Evolutionary conservation across 2,888 invertebrate species (phyloP), one percentile per base, ranked within the genome.

Genomic region (Danaus chrysippus): DNA sequence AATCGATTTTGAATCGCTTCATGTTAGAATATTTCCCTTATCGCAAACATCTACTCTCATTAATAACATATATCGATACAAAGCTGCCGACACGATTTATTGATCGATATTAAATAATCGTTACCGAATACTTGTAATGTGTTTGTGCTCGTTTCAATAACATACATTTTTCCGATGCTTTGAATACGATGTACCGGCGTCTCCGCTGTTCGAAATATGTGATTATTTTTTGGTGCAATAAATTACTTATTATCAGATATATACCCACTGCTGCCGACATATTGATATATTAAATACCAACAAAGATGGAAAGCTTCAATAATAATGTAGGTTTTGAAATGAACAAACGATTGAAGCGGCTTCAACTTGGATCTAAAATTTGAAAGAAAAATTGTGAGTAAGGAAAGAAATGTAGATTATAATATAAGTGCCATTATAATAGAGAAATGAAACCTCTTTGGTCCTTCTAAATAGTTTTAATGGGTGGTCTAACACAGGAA

Each of bases 81-180:
- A 82, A 82, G 82, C 73, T 69, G 71, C 82, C 83, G 81, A 71
- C 75, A 69, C 79, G 80, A 86, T 86, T 84, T 86, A 86, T 78
- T 78, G 72, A 80, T 81, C 78, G 83, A 86, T 85, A 77, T 77
- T 71, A 70, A 66, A 70, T 70, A 69, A 71, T 81, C 81, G 79
- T 82, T 78, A 81, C 52, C 42, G 58, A 67, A 76, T 76, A 77
- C 81, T 75, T 71, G 69, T 68, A 71, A 63, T 66, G 68, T 68
- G 73, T 73, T 72, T 67, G 70, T 74, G 62, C 62, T 63, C 64
- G 66, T 69, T 67, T 70, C 61, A 62, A 60, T 59, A 42, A 19
- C 34, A 63, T 66, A 64, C 63, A 64, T 63, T 66, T 67, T 62
- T 65, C 63, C 34, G 52, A 69, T 68, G 64, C 17, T 10, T n/a